These are phyloP conservation scores for Xiphias gladius DNA, from an alignment of 2,113 vertebrate genomes.

Conservation along the genomic window DNA sequence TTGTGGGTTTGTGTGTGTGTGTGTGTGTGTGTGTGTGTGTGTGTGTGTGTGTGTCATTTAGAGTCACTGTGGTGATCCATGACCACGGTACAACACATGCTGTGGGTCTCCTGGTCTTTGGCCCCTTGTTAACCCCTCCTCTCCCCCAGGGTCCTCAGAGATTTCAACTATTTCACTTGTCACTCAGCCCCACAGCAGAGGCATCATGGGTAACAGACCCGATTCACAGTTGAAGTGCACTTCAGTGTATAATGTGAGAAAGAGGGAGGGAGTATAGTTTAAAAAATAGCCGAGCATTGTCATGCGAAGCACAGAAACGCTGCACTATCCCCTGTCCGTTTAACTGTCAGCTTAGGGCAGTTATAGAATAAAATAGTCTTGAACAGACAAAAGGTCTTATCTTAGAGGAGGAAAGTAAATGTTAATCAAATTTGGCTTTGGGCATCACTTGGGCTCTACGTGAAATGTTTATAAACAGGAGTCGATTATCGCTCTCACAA, in stretches of 20 bases:
- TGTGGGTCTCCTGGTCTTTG: constrained; percentile 28
- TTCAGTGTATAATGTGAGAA: constrained; percentile 44
- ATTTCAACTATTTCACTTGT: constrained; percentile 44
- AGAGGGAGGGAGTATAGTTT: constrained; percentile 11
- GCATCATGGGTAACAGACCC: constrained; percentile 58
- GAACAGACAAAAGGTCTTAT: constrained; percentile 75
- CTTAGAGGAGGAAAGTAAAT: constrained; percentile 75
- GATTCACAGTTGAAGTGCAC: constrained; percentile 54
- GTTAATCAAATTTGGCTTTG: constrained; percentile 65
- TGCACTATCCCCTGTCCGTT: constrained; percentile 47
- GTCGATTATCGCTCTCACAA: constrained; percentile 31
- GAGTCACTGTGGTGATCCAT: constrained; percentile 21
- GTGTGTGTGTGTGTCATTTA: neutral
- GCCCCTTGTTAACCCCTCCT: constrained; percentile 48
- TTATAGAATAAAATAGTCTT: constrained; percentile 62
- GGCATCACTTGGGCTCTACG: constrained; percentile 45
- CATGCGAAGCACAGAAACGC: constrained; percentile 59
- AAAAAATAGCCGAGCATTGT: constrained; percentile 56
- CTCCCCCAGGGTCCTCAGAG: constrained; percentile 24
- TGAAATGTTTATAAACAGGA: constrained; percentile 68
- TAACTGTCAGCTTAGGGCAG: constrained; percentile 59
- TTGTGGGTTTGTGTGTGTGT: neutral
- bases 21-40: neutral
- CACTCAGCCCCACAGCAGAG: constrained; percentile 42
- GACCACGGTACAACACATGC: constrained; percentile 37